phyloP scores from a whole-genome alignment of 2,113 vertebrate genomes.

The Steatornis caripensis region DNA sequence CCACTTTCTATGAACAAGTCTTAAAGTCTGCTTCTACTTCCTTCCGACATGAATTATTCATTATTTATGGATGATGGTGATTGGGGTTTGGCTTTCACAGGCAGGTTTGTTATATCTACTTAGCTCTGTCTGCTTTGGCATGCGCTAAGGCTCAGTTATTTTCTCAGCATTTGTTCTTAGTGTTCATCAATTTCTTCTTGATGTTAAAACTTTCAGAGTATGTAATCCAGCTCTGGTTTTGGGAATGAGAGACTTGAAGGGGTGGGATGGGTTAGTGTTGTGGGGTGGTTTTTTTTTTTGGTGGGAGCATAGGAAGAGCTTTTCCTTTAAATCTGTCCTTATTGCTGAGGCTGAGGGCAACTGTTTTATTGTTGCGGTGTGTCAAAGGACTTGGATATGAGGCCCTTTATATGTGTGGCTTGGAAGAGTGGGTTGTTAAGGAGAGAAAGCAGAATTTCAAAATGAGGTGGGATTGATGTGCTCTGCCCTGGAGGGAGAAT shows the following conservation, averaged over 20 bases:
- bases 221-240: neutral
- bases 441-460: neutral
- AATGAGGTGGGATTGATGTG: neutral
- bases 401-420: neutral
- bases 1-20: slow-evolving; percentile 28
- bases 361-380: neutral
- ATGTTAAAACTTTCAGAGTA: neutral
- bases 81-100: slow-evolving; percentile 38
- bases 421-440: neutral
- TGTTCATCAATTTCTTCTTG: neutral
- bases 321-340: neutral
- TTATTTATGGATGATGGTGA: slow-evolving; percentile 23
- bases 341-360: neutral
- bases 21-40: neutral
- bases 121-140: slow-evolving; percentile 34
- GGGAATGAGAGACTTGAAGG: neutral
- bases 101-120: slow-evolving; percentile 33
- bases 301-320: neutral
- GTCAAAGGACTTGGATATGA: neutral
- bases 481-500: neutral
- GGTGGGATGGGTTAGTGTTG: neutral
- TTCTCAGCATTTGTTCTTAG: neutral
- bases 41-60: slow-evolving; percentile 30
- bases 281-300: neutral
- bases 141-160: neutral